Conservation (phyloP, 2,888 invertebrate species). For the Eristalinus aeneus region DNA sequence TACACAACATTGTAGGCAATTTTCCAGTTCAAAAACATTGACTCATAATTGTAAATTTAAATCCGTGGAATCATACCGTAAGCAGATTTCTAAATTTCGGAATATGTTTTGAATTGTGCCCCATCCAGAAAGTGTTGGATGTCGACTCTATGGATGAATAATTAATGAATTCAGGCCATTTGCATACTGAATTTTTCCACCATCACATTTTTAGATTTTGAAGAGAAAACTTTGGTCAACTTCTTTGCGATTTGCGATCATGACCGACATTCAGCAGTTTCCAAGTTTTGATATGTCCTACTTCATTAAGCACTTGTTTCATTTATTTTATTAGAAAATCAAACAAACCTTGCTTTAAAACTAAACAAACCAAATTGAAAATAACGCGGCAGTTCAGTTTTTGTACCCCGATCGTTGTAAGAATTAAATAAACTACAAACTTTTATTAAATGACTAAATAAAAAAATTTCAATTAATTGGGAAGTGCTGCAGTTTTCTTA, state of each 20-base stretch:
- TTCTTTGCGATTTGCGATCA: neutral
- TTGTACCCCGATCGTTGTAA: no score
- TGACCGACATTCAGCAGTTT: no score
- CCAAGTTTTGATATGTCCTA: no score
- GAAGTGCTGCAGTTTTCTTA: no score
- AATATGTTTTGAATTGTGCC: neutral
- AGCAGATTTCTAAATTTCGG: neutral
- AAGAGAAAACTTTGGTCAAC: neutral
- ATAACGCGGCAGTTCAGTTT: no score
- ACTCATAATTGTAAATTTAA: slow-evolving; percentile 8
- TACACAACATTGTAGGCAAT: slow-evolving; percentile 61
- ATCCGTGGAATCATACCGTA: neutral
- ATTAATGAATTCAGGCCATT: neutral
- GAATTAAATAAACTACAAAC: no score
- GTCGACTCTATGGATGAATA: neutral
- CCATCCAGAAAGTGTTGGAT: neutral
- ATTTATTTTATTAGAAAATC: no score
- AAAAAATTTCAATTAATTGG: no score
- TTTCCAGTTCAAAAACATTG: slow-evolving; percentile 50
- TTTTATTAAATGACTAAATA: no score
- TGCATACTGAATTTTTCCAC: neutral
- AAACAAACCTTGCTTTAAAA: no score
- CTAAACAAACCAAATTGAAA: no score
- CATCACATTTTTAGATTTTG: neutral
- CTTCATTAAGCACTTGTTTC: no score